Base-by-base conservation (phyloP, 1,140 invertebrate species). In the Paraescarpia echinospica region DNA sequence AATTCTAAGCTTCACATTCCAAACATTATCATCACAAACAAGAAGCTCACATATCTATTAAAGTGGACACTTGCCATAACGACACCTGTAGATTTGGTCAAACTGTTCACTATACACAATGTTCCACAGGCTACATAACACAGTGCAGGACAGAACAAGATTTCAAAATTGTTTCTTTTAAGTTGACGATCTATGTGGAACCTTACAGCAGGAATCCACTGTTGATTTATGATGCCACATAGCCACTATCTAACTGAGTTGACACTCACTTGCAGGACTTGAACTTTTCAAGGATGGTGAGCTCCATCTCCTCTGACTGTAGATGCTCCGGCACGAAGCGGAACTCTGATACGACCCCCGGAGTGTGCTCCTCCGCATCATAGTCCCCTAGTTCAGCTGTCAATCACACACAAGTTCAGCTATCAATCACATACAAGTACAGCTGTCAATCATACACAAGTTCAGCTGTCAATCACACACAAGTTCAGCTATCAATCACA, bases 261-360 rank as follows among this genome's bases (percentile, higher is more conserved):
- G 41, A 41, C 9, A 91, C 91, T 95, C 95, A 97, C 97, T 94
- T 96, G 95, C 97, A 96, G 89, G 97, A 97, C 95, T 98, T 98
- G 95, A 98, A 99, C 93, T 99, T 97, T 95, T 99, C 98, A 41
- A 98, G 97, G 94, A 99, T 98, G 93, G 97, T 97, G 34, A 97
- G 96, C 96, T 99, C 99, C 94, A 99, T 96, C 95, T 99, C 98
- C 77, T 98, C 97, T 48, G 98, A 98, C 96, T 99, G 99, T 31
- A 22, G 59, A 2, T 77, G 18, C 96, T 98, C 98, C 31, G 98
- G 97, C 34, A 99, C 97, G 96, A 99, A 99, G 93, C 98, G 97
- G 96, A 99, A 99, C 96, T 99, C 99, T 0, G 99, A 99, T 1
- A 99, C 98, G 91, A 98, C 98, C 34, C 98, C 98, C n/a, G 98